Evolutionary conservation across 2,888 invertebrate species (phyloP).

Genomic region (Cataglyphis rosenhaueri): DNA sequence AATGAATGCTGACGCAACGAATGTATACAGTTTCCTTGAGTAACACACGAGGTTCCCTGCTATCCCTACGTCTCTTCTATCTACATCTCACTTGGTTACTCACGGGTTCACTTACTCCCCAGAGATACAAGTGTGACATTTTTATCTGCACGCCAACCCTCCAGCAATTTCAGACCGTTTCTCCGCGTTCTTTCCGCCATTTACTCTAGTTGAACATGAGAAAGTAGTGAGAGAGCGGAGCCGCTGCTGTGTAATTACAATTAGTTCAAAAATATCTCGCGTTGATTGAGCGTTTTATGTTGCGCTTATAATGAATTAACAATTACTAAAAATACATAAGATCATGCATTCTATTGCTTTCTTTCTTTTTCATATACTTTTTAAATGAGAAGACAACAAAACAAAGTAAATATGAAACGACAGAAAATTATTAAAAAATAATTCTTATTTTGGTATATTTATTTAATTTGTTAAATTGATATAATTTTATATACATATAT

Average conservation of each 20-base stretch:
- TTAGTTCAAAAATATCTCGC: constrained; percentile 55
- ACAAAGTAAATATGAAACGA: not conserved
- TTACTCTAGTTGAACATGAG: constrained; percentile 73
- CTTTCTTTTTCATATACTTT: not conserved
- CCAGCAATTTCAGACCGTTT: constrained; percentile 71
- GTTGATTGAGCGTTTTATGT: constrained; percentile 7
- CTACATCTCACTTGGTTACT: constrained; percentile 73
- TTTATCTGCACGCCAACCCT: constrained; percentile 75
- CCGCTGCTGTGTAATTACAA: constrained; percentile 58
- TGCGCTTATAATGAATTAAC: constrained; percentile 1
- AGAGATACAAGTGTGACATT: constrained; percentile 77
- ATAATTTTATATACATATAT: not conserved
- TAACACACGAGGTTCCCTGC: constrained; percentile 50
- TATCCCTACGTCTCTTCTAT: constrained; percentile 67
- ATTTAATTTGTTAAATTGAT: constrained; percentile 9
- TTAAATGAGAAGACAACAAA: constrained; percentile 21
- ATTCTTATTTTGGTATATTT: not conserved
- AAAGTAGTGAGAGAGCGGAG: constrained; percentile 58
- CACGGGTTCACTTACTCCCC: constrained; percentile 71
- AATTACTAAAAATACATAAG: constrained; percentile 15
- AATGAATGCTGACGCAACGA: constrained; percentile 59
- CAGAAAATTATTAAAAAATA: not conserved
- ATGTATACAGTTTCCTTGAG: constrained; percentile 70
- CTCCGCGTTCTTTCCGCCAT: constrained; percentile 68
- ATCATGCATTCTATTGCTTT: not conserved